Evolutionary conservation across 2,797 vertebrate genomes (phyloP), one percentile per base, ranked within the genome.

Genomic region (Pagetopsis macropterus): DNA sequence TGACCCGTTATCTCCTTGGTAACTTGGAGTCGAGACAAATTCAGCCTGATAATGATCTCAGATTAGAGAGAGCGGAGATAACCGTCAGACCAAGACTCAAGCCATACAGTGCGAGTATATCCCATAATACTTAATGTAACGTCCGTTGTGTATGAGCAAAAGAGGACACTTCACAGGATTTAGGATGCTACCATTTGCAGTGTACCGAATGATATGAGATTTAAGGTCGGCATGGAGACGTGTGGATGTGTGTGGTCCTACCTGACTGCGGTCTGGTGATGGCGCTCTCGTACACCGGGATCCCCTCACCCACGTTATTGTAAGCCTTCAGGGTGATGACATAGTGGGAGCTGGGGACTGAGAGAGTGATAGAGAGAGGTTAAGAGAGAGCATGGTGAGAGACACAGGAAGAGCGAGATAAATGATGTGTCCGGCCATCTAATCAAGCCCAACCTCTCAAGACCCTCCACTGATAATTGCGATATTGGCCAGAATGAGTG

Each of bases 261-360:
- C 95, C 95, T 91, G 98, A 97, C 86, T 97, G 97, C 1, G 96
- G 96, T 70, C 98, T 93, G 76, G 98, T 99, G 91, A 96, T 93
- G 0, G 98, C 97, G 10, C 98, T 99, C 93, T 99, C 98, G 0
- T 99, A 99, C 73, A 99, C 95, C 0, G 98, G 98, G 70, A 99
- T 97, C 50, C 98, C 98, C 89, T 99, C 98, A 0, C 98, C 98
- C 56, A 99, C 95, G 0, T 99, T 99, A 91, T 99, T 99, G 78
- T 92, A 99, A 0, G 98, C 98, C 86, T 98, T 99, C 88, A 99
- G 93, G 13, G 97, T 98, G 87, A 99, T 99, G 76, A 99, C 98
- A 0, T 99, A 99, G 88, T 98, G 96, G 19, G 98, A 99, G 88
- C 96, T 99, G 66, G 98, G 95, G 82, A 99, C 98, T 99, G 90